A percentile compares a stretch with the other conserved stretches of the same genome.
phyloP scores from a whole-genome alignment of 2,113 vertebrate species.

The Parotia lawesii region DNA sequence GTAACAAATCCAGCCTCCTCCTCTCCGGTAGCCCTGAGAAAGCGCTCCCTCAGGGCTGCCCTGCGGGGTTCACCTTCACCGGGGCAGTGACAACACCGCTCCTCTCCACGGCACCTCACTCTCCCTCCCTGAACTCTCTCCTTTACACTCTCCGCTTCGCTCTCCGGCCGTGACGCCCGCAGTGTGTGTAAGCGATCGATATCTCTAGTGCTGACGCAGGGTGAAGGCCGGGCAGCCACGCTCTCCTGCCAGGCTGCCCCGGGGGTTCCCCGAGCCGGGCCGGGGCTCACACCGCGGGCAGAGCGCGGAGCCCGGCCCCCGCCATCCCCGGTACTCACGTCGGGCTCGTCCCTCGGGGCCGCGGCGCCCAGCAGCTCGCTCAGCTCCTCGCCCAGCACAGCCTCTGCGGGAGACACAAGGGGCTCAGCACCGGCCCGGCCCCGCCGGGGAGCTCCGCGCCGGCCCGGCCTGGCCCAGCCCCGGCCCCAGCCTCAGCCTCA shows the following conservation, averaged over 20 bases:
- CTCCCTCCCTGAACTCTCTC: too few species aligned
- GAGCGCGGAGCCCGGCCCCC: not conserved
- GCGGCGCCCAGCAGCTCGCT: constrained; percentile 77
- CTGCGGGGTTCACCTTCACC: not conserved
- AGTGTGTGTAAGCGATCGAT: fast-evolving
- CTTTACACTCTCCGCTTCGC: fast-evolving
- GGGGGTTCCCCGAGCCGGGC: not conserved
- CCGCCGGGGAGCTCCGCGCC: not conserved
- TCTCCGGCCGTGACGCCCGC: not conserved
- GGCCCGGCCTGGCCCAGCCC: too few species aligned
- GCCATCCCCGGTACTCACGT: constrained; percentile 71
- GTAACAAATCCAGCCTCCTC: fast-evolving
- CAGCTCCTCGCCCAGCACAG: constrained; percentile 86
- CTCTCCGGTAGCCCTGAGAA: fast-evolving
- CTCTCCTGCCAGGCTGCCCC: not conserved
- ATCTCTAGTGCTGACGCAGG: not conserved
- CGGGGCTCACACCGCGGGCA: not conserved
- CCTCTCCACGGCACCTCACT: not conserved
- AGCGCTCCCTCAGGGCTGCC: fast-evolving
- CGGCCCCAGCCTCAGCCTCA: not conserved
- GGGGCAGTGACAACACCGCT: not conserved
- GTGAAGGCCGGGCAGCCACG: not conserved
- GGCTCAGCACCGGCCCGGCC: not conserved
- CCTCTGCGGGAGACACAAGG: constrained; percentile 69
- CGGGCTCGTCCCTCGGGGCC: constrained; percentile 65